A percentile compares a stretch with the other conserved stretches of the same genome.
Evolutionary conservation across 2,113 vertebrate genomes (phyloP).

Genomic region (Dicentrarchus labrax): DNA sequence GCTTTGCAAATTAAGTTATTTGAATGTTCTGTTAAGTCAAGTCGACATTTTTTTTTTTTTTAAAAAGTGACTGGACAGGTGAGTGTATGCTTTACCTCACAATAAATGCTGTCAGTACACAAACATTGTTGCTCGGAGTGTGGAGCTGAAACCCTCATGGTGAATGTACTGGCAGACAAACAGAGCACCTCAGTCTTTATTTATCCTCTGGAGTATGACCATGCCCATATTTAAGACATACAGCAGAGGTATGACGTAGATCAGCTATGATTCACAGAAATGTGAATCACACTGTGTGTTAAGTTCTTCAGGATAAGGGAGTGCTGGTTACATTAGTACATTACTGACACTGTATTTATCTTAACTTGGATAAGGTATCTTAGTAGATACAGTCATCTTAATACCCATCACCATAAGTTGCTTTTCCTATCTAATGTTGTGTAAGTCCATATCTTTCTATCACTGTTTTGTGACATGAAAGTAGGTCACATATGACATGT

Average conservation of each 20-base stretch:
- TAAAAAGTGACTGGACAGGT: background rate
- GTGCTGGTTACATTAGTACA: background rate
- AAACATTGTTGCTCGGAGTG: background rate
- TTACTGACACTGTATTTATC: background rate
- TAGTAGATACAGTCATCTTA: background rate
- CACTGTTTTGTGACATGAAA: background rate
- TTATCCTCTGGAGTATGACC: background rate
- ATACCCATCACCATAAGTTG: background rate
- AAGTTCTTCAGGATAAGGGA: background rate
- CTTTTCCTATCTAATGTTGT: background rate
- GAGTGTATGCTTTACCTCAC: background rate
- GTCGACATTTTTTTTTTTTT: too few species aligned
- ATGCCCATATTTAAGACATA: background rate
- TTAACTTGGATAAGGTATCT: background rate
- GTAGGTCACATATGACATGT: background rate
- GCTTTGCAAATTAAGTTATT: background rate
- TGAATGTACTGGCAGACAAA: too few species aligned
- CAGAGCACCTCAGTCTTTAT: background rate
- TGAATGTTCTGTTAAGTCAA: background rate
- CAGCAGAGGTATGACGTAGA: conserved; percentile 22
- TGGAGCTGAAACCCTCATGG: background rate
- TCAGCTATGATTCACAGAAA: conserved; percentile 45
- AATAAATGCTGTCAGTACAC: background rate
- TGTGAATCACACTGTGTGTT: conserved; percentile 22
- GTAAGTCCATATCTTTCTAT: background rate